Base-by-base conservation (phyloP, 2,888 invertebrate genomes). In the Phortica okadai region DNA sequence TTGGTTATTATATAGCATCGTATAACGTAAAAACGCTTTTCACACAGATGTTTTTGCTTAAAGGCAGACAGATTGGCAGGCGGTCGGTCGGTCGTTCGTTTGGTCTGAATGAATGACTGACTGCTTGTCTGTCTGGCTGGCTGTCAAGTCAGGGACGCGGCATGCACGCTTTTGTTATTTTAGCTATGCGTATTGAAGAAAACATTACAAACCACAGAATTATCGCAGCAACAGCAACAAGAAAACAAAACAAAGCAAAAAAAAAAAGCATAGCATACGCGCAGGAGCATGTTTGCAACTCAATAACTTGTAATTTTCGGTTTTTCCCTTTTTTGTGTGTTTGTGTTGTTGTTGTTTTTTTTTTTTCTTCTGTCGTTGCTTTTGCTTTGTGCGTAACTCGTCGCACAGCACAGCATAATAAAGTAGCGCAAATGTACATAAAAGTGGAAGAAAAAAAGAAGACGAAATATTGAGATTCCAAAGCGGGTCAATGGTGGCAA, bases 281-380 rank as follows among this genome's bases (percentile, higher is more conserved):
- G 82, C 80, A 25, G 79, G 83, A 82, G 82, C 73, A 72, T 81
- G 64, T 67, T 84, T 84, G 84, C 85, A 84, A 85, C 85, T 83
- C 83, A 85, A 85, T 85, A 85, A 85, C 82, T 84, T 85, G 82
- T 85, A 87, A 85, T 85, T 87, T 87, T 85, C 81, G 42, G 41
- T 41, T 66, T 42, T 66, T 14, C 66, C 66, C 41, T 66, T 66
- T 62, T 62, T 62, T 21, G 7, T 50, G 7, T 50, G 50, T 50
- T 50, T 50, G 8, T 50, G 21, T 21, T 21, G 33, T 33, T 33
- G 33, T 33, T 33, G 33, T 33, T 33, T 33, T 33, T 33, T 33
- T 33, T 33, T 33, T 80, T 79, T 80, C 79, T 79, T 80, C 79
- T 76, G 78, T 84, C 21, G 21, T 21, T 21, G 21, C 21, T 21